A percentile compares a stretch with the other conserved stretches of the same genome.
These are phyloP conservation scores for Parapristionchus giblindavisi DNA, from an alignment of 2,888 invertebrate species.

Conservation along the genomic window DNA sequence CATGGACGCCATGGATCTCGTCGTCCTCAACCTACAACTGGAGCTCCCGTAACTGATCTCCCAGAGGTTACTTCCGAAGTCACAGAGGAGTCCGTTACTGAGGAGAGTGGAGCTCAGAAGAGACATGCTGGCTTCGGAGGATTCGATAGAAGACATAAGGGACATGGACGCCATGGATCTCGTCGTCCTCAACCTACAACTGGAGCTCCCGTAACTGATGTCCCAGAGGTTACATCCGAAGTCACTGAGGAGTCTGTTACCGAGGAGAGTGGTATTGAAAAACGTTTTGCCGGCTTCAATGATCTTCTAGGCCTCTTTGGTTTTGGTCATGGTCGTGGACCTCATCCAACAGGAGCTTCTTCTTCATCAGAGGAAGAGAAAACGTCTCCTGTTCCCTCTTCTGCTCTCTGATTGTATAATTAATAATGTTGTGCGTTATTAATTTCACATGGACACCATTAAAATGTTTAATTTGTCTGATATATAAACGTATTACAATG, in stretches of 20 bases:
- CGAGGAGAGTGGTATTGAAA: slow-evolving; percentile 5
- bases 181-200: not conserved
- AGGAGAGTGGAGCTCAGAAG: not conserved
- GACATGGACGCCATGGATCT: not conserved
- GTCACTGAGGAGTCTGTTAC: slow-evolving; percentile 10
- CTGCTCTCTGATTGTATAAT: too few species aligned
- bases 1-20: not conserved
- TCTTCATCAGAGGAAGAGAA: too few species aligned
- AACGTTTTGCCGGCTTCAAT: slow-evolving; percentile 15
- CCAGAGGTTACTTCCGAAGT: not conserved
- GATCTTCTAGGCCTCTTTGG: slow-evolving; percentile 4
- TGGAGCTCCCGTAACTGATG: not conserved
- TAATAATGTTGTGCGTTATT: too few species aligned
- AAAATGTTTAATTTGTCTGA: too few species aligned
- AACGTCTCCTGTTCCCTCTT: too few species aligned
- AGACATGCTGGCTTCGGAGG: slow-evolving; percentile 12
- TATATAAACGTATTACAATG: too few species aligned
- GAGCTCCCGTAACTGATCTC: not conserved
- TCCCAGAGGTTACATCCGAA: too few species aligned
- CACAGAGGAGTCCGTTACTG: not conserved
- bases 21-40: not conserved
- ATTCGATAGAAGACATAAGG: too few species aligned
- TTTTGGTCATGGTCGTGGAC: too few species aligned
- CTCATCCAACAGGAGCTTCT: too few species aligned
- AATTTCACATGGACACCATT: too few species aligned